Conservation (phyloP, 2,888 invertebrate genomes). For the Netelia melanura region DNA sequence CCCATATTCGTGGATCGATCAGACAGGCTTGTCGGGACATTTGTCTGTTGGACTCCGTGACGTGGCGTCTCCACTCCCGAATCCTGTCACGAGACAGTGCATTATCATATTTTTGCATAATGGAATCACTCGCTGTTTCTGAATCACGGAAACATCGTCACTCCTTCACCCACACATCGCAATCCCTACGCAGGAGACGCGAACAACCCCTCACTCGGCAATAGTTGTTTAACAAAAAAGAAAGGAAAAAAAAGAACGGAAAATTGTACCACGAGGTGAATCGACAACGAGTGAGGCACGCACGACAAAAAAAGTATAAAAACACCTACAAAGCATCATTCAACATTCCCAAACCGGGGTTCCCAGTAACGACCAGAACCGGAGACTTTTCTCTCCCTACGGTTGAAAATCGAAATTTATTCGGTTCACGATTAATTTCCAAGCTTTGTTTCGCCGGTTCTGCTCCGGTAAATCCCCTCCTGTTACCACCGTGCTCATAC, state of each 20-base stretch:
- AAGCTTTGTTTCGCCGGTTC: slow-evolving; percentile 45
- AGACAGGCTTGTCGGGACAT: slow-evolving; percentile 73
- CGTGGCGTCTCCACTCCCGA: slow-evolving; percentile 30
- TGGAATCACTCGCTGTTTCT: slow-evolving; percentile 76
- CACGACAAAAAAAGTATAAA: neutral
- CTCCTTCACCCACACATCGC: neutral
- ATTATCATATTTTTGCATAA: slow-evolving; percentile 83
- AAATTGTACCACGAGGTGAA: neutral
- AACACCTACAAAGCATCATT: slow-evolving; percentile 13
- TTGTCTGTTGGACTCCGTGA: slow-evolving; percentile 73
- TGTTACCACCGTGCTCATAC: neutral
- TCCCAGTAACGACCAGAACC: slow-evolving; percentile 28
- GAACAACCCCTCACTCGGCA: neutral
- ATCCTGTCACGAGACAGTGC: slow-evolving; percentile 39
- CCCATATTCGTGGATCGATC: slow-evolving; percentile 74
- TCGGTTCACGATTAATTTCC: slow-evolving; percentile 47
- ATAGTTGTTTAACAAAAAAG: slow-evolving; percentile 12
- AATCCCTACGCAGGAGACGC: neutral
- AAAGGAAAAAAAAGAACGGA: slow-evolving; percentile 35
- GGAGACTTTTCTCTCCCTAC: slow-evolving; percentile 14
- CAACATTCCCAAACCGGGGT: slow-evolving; percentile 1
- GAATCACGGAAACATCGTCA: slow-evolving; percentile 35
- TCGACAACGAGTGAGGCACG: neutral
- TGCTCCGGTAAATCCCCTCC: neutral
- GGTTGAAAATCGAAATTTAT: slow-evolving; percentile 45